Conservation (phyloP, 2,888 invertebrate species). For the Epirrhoe tristata region DNA sequence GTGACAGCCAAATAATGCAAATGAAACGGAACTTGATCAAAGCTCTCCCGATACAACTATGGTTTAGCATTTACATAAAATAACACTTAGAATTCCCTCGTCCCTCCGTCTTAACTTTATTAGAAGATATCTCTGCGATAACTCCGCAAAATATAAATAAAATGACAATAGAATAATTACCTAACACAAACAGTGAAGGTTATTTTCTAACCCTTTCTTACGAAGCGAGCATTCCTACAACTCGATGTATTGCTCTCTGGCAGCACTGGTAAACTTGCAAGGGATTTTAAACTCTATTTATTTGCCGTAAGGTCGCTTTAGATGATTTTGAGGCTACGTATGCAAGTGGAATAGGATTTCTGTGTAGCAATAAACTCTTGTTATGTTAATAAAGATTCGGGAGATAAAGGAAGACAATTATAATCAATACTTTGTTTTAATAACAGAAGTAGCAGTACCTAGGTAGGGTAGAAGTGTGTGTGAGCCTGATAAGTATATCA, state of each 20-base stretch:
- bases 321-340: constrained; percentile 20
- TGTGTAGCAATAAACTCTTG: constrained; percentile 39
- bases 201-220: constrained; percentile 58
- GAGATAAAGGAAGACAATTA: constrained; percentile 27
- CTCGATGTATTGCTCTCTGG: constrained; percentile 7
- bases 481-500: too few species aligned
- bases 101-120: constrained; percentile 75
- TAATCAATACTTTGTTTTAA: constrained; percentile 36
- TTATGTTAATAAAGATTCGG: constrained; percentile 39
- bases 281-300: constrained; percentile 16
- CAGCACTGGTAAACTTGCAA: constrained; percentile 5
- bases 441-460: too few species aligned
- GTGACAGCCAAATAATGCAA: constrained; percentile 42
- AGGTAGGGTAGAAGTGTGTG: too few species aligned
- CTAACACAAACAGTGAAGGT: constrained; percentile 61
- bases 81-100: constrained; percentile 77
- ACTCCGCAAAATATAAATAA: constrained; percentile 80
- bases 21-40: constrained; percentile 40
- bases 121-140: constrained; percentile 76
- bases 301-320: neutral
- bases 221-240: constrained; percentile 9
- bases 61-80: constrained; percentile 78
- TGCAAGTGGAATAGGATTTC: constrained; percentile 39
- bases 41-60: constrained; percentile 62
- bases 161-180: constrained; percentile 81